Base-by-base conservation (phyloP, 2,888 invertebrate genomes). In the Eulithis testata region DNA sequence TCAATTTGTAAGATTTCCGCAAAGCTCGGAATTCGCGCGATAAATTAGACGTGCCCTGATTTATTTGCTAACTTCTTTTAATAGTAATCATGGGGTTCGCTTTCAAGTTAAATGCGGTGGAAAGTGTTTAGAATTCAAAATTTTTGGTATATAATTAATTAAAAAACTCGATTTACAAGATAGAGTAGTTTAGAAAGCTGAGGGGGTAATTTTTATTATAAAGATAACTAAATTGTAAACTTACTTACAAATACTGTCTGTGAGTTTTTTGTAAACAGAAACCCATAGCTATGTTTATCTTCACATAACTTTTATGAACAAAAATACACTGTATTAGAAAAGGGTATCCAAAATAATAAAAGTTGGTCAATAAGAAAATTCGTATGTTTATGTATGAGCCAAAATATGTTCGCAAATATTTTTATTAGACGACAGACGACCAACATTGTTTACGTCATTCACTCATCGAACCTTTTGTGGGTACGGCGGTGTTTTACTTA, bases 1-100 rank as follows among this genome's bases (percentile, higher is more conserved):
- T 88, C 88, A 88, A 87, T 89, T 87, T 84, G 84, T 79, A 78
- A 85, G 84, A 87, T 85, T 86, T 84, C 83, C 82, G 82, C 77
- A 76, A 78, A 75, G 76, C 77, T 72, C 72, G 77, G 74, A 74
- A 76, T 78, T 74, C 81, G 76, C 78, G 74, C 85, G 77, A 88
- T 89, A 88, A 88, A 88, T 89, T 88, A 87, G 82, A 82, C 72
- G 69, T 73, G 75, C 77, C 77, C 81, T 85, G 86, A 88, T 89
- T 89, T 89, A 89, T 89, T 87, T 80, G 81, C 79, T 74, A 78
- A 86, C 80, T 87, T 84, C 81, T 86, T 66, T 84, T 82, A 31
- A 86, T 82, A 84, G 79, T 77, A 71, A 67, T 69, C 68, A 65
- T 51, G 65, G 56, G 49, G 5, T 66, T 69, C 56, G 14, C 61